These are phyloP conservation scores for Percopsis transmontana DNA, from an alignment of 2,113 vertebrate genomes.

Conservation along the genomic window DNA sequence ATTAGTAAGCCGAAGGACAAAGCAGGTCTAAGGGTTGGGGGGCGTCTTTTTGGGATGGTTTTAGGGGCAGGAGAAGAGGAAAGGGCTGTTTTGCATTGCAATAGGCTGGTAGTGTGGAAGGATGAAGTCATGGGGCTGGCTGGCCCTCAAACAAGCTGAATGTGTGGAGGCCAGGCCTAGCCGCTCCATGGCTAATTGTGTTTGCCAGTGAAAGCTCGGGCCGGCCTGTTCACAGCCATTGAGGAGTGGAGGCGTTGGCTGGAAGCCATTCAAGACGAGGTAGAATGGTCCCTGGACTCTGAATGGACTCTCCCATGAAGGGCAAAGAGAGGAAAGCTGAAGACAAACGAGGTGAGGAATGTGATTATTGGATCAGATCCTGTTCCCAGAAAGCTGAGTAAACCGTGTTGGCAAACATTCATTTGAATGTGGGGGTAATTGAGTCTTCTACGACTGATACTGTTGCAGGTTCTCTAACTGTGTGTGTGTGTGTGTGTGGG, in stretches of 20 bases:
- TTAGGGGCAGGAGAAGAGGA: constrained; percentile 32
- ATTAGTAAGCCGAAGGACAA: constrained; percentile 72
- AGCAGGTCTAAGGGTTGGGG: constrained; percentile 48
- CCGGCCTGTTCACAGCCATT: constrained; percentile 72
- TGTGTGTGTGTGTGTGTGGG: constrained; percentile 10
- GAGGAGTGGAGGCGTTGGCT: constrained; percentile 57
- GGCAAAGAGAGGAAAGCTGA: constrained; percentile 48
- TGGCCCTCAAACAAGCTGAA: constrained; percentile 65
- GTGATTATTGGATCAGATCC: constrained; percentile 55
- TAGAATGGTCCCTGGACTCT: constrained; percentile 59
- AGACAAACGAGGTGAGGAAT: constrained; percentile 66
- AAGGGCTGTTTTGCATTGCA: constrained; percentile 79
- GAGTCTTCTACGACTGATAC: constrained; percentile 46
- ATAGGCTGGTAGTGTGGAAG: constrained; percentile 64
- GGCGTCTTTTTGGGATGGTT: constrained; percentile 39
- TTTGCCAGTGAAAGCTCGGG: constrained; percentile 69
- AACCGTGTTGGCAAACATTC: constrained; percentile 69
- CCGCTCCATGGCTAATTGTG: constrained; percentile 77
- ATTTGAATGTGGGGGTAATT: constrained; percentile 32
- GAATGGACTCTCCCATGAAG: constrained; percentile 72
- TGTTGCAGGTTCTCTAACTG: constrained; percentile 9
- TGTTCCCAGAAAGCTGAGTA: constrained; percentile 43
- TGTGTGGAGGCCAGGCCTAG: constrained; percentile 59
- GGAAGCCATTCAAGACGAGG: constrained; percentile 68
- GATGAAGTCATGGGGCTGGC: constrained; percentile 67